phyloP scores from a whole-genome alignment of 2,797 vertebrate genomes.

The Poecilia wingei region DNA sequence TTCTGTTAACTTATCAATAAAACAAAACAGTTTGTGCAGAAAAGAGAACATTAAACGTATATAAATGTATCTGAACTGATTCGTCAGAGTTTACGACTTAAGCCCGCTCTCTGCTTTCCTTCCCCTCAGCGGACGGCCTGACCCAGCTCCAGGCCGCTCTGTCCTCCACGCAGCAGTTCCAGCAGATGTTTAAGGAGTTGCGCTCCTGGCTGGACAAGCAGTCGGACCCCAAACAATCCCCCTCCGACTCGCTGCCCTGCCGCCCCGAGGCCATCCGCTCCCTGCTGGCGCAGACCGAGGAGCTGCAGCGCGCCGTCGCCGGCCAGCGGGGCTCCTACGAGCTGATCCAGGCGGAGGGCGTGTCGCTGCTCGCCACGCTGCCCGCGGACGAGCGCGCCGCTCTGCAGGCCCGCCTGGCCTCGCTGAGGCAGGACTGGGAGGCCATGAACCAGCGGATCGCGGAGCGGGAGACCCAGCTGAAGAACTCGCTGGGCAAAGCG shows the following conservation, averaged over 20 bases:
- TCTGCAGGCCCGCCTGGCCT: constrained; percentile 86
- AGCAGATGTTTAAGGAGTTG: constrained; percentile 97
- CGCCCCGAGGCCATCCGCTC: constrained; percentile 83
- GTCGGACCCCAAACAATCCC: constrained; percentile 74
- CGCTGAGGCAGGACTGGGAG: constrained; percentile 91
- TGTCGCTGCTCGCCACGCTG: constrained; percentile 87
- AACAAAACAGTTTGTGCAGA: background rate
- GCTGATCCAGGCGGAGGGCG: constrained; percentile 91
- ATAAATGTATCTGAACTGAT: background rate
- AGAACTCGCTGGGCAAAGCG: constrained; percentile 88
- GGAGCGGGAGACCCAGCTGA: constrained; percentile 84
- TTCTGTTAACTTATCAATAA: background rate
- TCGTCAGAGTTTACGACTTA: background rate
- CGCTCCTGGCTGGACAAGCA: constrained; percentile 90
- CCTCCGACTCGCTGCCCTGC: constrained; percentile 85
- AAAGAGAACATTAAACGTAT: background rate
- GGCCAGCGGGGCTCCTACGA: constrained; percentile 95
- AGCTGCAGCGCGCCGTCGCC: constrained; percentile 90
- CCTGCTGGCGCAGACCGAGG: constrained; percentile 88
- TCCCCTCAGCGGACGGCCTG: constrained; percentile 88
- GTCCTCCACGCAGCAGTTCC: constrained; percentile 97
- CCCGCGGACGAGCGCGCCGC: constrained; percentile 87
- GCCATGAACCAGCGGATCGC: constrained; percentile 83
- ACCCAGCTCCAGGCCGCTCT: constrained; percentile 94
- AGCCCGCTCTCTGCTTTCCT: background rate